Evolutionary conservation across 2,113 vertebrate genomes (phyloP).

Genomic region (Oncorhynchus keta): DNA sequence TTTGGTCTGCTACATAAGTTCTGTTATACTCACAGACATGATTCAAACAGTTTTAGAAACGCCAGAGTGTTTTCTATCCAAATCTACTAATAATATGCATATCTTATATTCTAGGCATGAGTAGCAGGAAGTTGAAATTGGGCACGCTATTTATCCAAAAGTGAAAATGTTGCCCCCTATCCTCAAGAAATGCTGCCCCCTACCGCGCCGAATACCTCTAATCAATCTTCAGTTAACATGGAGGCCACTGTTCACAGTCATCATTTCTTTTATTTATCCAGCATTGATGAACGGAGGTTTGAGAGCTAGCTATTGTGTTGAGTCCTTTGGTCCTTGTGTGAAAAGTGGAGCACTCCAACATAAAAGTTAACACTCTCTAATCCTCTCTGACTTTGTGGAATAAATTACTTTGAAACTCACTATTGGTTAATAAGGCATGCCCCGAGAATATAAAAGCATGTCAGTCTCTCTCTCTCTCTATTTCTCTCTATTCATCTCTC

Average conservation of each 20-base stretch:
- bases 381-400: conserved; percentile 48
- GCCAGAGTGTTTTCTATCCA: no score
- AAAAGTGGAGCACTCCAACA: conserved; percentile 25
- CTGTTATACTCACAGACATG: no score
- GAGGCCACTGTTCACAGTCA: conserved; percentile 14
- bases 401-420: conserved; percentile 58
- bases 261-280: conserved; percentile 17
- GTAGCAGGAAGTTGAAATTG: no score
- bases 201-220: not conserved
- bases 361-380: conserved; percentile 38
- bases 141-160: no score
- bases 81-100: no score
- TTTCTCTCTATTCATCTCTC: no score
- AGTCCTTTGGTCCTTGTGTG: conserved; percentile 19
- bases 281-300: conserved; percentile 1
- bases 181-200: no score
- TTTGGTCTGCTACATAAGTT: no score
- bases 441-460: conserved; percentile 26
- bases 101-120: no score
- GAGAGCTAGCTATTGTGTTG: not conserved
- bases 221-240: not conserved
- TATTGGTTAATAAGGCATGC: conserved; percentile 31
- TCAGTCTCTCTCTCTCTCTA: not conserved
- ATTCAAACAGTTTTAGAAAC: no score
- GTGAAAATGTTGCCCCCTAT: no score